phyloP scores from a whole-genome alignment of 2,888 invertebrate genomes.

The Amphipyra berbera region DNA sequence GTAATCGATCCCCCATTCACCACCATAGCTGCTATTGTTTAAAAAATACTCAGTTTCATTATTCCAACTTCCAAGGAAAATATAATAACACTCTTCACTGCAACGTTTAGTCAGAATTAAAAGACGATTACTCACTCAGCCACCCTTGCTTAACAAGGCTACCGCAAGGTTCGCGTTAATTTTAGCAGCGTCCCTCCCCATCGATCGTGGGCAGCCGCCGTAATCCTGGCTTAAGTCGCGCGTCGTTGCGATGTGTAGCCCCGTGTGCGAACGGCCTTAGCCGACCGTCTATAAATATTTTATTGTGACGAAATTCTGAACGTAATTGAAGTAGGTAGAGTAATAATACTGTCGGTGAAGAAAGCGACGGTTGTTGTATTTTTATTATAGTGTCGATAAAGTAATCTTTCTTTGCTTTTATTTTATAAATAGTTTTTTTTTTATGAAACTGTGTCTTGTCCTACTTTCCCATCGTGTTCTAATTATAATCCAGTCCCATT shows the following conservation, averaged over 20 bases:
- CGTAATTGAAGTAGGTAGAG: slow-evolving; percentile 13
- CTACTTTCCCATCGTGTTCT: too few species aligned
- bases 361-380: background rate
- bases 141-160: slow-evolving; percentile 46
- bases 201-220: slow-evolving; percentile 48
- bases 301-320: slow-evolving; percentile 20
- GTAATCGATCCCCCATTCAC: too few species aligned
- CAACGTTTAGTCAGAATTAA: slow-evolving; percentile 44
- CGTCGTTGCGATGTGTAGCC: slow-evolving; percentile 32
- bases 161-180: slow-evolving; percentile 57
- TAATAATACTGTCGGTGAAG: background rate
- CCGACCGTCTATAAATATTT: slow-evolving; percentile 34
- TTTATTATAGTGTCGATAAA: background rate
- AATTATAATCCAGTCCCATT: too few species aligned
- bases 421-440: background rate
- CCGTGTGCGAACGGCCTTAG: slow-evolving; percentile 31
- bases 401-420: background rate
- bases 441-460: background rate
- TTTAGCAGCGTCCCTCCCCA: slow-evolving; percentile 45
- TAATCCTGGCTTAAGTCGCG: slow-evolving; percentile 51
- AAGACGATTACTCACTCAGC: slow-evolving; percentile 47
- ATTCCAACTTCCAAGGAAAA: slow-evolving; percentile 9
- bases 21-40: background rate
- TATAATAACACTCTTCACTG: slow-evolving; percentile 27
- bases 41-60: background rate